Base-by-base conservation (phyloP, 2,113 vertebrate genomes). In the Gracilinanus agilis region DNA sequence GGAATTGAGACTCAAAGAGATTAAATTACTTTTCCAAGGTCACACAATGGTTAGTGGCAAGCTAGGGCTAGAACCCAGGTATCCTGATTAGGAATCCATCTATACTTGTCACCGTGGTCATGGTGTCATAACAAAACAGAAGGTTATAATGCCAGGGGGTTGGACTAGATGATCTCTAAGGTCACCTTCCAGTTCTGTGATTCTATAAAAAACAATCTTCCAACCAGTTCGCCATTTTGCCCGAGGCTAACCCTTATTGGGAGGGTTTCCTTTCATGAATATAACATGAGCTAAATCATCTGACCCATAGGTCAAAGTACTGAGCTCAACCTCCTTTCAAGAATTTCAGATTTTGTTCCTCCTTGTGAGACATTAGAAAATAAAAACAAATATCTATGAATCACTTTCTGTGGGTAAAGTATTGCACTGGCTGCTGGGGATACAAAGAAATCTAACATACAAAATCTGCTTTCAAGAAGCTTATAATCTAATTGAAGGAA, bases 211-310 rank as follows among this genome's bases (percentile, higher is more conserved):
- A 40, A 83, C 19, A 83, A 83, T 83, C 67, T 83, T 83, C n/a
- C n/a, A 40, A 83, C 67, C 34, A 40, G 40, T 40, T 83, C 67
- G 23, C 67, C 67, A 83, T 40, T 83, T 83, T 83, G 67, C 67
- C 67, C 21, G n/a, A 83, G 67, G 67, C 67, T 21, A 23, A 83
- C 6, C 67, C 67, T 83, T 34, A 83, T 23, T 83, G 67, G 67
- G 67, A 83, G 67, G 67, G 67, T 83, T 83, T 83, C 19, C 67
- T 83, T 83, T 83, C 67, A 83, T 83, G 67, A 40, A 83, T 83
- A 83, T 83, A 83, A 83, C 67, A 83, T 83, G 67, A 83, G 67
- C 34, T 83, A 83, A 83, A 83, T 83, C 67, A 83, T 83, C 67
- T 83, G 67, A 83, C 67, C 67, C 19, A 83, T 40, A 19, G 19